These are phyloP conservation scores for Smittia sp. DNA, from an alignment of 2,888 invertebrate genomes.

Conservation along the genomic window DNA sequence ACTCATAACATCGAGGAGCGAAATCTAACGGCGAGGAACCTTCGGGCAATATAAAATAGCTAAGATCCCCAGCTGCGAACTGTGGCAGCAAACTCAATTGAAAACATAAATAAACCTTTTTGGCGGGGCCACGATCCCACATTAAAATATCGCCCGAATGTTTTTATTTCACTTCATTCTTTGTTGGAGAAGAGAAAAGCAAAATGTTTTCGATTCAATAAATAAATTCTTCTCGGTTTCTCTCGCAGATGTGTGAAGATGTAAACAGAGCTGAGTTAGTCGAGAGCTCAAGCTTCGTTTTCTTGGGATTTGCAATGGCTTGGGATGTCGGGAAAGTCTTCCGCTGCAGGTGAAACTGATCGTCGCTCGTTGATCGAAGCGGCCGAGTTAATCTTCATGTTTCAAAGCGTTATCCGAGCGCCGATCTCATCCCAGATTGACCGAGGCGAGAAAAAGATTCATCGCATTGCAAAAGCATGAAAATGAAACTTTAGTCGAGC, in stretches of 20 bases:
- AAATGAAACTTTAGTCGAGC: not conserved
- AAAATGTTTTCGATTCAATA: conserved; percentile 27
- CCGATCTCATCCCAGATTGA: not conserved
- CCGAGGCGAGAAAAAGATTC: not conserved
- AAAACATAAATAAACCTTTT: too few species aligned
- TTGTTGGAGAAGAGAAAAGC: conserved; percentile 1
- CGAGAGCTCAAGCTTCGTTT: too few species aligned
- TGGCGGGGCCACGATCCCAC: too few species aligned
- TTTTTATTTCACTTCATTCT: conserved; percentile 3
- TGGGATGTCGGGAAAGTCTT: too few species aligned
- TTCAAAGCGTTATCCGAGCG: not conserved
- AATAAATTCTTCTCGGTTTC: not conserved
- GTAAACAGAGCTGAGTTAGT: too few species aligned
- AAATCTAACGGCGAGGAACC: too few species aligned
- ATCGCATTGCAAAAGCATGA: not conserved
- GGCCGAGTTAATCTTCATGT: not conserved
- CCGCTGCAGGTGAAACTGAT: not conserved
- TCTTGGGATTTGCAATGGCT: too few species aligned
- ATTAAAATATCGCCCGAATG: not conserved
- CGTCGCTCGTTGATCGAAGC: not conserved
- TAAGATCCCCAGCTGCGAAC: too few species aligned
- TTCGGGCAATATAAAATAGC: too few species aligned
- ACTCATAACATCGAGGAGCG: too few species aligned
- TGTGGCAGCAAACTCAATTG: too few species aligned
- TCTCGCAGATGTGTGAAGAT: too few species aligned